A percentile compares a stretch with the other conserved stretches of the same genome.
These are phyloP conservation scores for Folsomia manolachei DNA, from an alignment of 2,888 invertebrate species.

Conservation along the genomic window DNA sequence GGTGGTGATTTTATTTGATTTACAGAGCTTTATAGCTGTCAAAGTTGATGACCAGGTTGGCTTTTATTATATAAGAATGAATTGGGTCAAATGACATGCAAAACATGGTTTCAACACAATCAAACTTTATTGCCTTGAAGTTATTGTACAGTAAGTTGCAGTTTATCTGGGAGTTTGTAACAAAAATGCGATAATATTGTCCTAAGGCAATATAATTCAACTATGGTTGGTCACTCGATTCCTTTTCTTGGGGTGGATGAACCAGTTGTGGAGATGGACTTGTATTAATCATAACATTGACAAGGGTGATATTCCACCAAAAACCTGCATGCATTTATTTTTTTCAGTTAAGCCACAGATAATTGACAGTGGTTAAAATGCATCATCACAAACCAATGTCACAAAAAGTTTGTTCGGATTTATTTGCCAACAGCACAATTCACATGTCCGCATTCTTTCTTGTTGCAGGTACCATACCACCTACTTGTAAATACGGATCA, in stretches of 20 bases:
- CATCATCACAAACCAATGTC: neutral
- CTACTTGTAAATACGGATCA: no score
- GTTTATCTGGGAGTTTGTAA: no score
- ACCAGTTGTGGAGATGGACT: neutral
- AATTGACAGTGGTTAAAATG: neutral
- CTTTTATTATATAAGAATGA: no score
- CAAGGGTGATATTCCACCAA: neutral
- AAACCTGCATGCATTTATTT: neutral
- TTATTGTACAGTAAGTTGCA: no score
- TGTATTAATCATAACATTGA: neutral
- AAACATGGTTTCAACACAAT: no score
- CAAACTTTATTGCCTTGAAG: no score
- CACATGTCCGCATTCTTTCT: neutral
- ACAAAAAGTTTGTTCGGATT: neutral
- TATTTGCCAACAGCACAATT: neutral
- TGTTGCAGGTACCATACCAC: no score
- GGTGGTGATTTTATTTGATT: no score
- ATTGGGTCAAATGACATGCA: neutral
- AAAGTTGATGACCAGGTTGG: neutral
- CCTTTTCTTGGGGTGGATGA: neutral
- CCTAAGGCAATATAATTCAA: no score
- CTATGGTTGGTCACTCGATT: neutral
- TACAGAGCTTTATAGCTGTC: no score
- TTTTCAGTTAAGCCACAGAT: no score
- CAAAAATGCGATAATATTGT: neutral